Conservation (phyloP, 35 echinoderm and acorn worm genomes). For the Heliocidaris tuberculata region DNA sequence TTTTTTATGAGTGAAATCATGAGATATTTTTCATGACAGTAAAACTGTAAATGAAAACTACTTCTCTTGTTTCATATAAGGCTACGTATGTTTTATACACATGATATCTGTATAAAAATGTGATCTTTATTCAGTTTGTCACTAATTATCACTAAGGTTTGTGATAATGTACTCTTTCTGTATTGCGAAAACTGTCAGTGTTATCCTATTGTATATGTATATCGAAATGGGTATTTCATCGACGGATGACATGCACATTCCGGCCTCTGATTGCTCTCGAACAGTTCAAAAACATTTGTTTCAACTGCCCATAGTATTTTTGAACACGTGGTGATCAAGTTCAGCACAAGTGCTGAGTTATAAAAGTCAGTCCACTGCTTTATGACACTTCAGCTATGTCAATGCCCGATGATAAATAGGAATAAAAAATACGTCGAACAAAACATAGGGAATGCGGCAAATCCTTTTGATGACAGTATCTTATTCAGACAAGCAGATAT, state of each 20-base stretch:
- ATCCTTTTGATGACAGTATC: slow-evolving; percentile 48
- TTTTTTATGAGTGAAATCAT: background rate
- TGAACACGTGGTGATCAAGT: background rate
- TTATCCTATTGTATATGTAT: no score
- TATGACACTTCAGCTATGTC: slow-evolving; percentile 17
- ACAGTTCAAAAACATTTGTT: background rate
- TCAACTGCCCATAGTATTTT: background rate
- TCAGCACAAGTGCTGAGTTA: background rate
- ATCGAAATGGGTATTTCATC: background rate
- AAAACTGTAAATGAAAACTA: background rate
- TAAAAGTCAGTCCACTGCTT: background rate
- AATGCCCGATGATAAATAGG: slow-evolving; percentile 25
- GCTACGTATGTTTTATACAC: background rate
- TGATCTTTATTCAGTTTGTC: background rate
- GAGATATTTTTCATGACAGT: background rate
- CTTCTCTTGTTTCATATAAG: background rate
- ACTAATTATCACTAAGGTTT: background rate
- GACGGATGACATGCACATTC: background rate
- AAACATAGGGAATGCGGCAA: slow-evolving; percentile 32
- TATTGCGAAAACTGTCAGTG: background rate
- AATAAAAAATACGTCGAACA: background rate
- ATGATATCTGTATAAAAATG: background rate
- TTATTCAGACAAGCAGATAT: slow-evolving; percentile 23
- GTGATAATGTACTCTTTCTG: background rate
- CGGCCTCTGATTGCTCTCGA: background rate